Evolutionary conservation across 1,140 invertebrate species (phyloP).

Genomic region (Drosophila nikananu): DNA sequence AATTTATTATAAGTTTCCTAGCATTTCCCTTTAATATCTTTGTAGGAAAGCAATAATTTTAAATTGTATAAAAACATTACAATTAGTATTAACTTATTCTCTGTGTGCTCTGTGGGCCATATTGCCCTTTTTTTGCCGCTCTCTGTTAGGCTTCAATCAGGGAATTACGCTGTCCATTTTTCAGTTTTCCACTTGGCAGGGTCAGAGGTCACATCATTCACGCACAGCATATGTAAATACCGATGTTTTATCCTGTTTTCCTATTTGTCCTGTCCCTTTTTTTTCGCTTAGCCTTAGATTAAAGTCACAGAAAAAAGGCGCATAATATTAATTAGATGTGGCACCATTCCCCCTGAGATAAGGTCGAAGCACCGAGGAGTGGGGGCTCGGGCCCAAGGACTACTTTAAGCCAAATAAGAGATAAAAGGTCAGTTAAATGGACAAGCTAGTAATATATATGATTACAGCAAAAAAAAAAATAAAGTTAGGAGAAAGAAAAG

Average conservation of each 20-base stretch:
- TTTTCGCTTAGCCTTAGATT: slow-evolving; percentile 16
- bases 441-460: slow-evolving; percentile 18
- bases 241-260: slow-evolving; percentile 33
- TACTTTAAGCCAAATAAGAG: slow-evolving; percentile 2
- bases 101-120: slow-evolving; percentile 5
- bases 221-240: slow-evolving; percentile 40
- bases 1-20: too few species aligned
- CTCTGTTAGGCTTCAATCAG: slow-evolving; percentile 46
- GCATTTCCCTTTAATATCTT: too few species aligned
- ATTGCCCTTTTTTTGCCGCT: slow-evolving; percentile 21
- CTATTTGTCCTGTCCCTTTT: slow-evolving; percentile 40
- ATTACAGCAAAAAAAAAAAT: slow-evolving; percentile 16
- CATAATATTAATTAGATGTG: slow-evolving; percentile 40
- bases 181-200: slow-evolving; percentile 48
- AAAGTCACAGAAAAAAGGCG: slow-evolving; percentile 8
- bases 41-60: too few species aligned
- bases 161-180: slow-evolving; percentile 43
- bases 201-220: slow-evolving; percentile 42
- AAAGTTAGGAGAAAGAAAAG: too few species aligned
- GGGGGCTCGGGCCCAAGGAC: not conserved
- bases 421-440: slow-evolving; percentile 15
- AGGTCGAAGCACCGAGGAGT: not conserved
- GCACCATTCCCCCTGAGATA: slow-evolving; percentile 4
- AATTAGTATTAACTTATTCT: not conserved
- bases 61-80: not conserved